Conservation (phyloP, 1,140 invertebrate genomes). For the Reticulitermes speratus region DNA sequence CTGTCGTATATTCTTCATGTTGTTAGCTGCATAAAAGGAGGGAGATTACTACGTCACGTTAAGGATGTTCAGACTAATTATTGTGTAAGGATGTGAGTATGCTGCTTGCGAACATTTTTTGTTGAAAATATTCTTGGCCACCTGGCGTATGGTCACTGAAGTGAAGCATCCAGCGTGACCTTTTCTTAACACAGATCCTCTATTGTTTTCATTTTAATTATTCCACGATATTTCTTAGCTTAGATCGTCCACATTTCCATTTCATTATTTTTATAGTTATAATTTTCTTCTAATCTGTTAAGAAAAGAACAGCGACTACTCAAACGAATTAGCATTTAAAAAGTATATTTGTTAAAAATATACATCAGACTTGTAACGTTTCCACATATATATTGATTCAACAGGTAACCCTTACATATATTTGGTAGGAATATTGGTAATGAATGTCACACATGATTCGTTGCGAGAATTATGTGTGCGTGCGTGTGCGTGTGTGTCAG, state of each 20-base stretch:
- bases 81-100: neutral
- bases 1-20: no score
- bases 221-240: neutral
- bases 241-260: neutral
- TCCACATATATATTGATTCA: no score
- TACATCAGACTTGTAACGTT: no score
- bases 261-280: neutral
- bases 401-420: no score
- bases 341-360: no score
- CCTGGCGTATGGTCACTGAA: constrained; percentile 12
- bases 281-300: neutral
- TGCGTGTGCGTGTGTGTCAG: no score
- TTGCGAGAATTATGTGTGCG: no score
- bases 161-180: neutral
- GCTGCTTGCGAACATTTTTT: neutral
- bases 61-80: neutral
- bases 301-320: no score
- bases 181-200: neutral
- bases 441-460: no score
- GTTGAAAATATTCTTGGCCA: neutral
- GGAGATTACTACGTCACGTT: neutral
- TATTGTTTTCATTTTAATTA: neutral
- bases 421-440: no score
- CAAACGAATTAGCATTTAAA: no score
- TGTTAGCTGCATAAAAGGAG: neutral